Evolutionary conservation across 2,113 vertebrate genomes (phyloP), one percentile per base, ranked within the genome.

Genomic region (Pelusios castaneus): DNA sequence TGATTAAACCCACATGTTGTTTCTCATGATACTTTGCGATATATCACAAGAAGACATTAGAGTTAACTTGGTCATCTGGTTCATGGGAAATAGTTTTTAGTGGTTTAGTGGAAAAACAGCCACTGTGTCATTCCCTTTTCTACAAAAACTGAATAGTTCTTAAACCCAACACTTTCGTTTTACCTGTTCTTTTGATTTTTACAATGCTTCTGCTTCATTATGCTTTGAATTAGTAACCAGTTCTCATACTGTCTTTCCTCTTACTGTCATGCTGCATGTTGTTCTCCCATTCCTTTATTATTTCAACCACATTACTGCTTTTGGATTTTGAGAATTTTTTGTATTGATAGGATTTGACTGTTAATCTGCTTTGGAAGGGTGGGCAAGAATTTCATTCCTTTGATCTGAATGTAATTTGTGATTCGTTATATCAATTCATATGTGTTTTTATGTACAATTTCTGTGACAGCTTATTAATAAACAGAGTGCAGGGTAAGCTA

Each of bases 401-500:
- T 79, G 88, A 85, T 89, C 67, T 91, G 91, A 93, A 89, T 88
- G 88, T 58, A 91, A 94, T 95, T 92, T 90, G 38, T 56, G 45
- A 95, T 75, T 41, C 82, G 22, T 43, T 87, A 31, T 89, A 81
- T 89, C 89, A 93, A 92, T 87, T 73, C 84, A 92, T 34, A 90
- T 80, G 93, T 88, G 70, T n/a, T 21, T 84, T 19, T 88, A 31
- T 38, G 31, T 73, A 82, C 51, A 90, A 17, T 89, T 91, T 82
- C 84, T 47, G 63, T 89, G 73, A 78, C 91, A 96, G 80, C 87
- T 80, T 94, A 91, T 90, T 97, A 94, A 82, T 90, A 95, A 96
- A 97, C 90, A 92, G 95, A 95, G 47, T 87, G 92, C 94, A 97
- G 92, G 97, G 95, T 93, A 94, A 97, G 97, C 97, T 95, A 96